Base-by-base conservation (phyloP, 2,797 vertebrate genomes). In the Myotis myotis region DNA sequence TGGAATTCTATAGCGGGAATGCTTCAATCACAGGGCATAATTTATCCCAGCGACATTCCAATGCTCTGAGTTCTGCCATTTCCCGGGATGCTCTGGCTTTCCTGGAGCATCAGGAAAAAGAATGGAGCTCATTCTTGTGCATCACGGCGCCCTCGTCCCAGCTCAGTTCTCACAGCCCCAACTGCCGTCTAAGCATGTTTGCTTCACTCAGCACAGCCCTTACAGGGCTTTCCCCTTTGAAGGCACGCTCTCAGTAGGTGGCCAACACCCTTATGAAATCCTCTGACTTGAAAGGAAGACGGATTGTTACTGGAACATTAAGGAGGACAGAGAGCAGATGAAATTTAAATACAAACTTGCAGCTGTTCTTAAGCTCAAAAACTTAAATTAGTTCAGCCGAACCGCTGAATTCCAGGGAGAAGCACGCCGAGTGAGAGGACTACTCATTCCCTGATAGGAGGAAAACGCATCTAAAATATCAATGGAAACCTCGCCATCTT, bases 281-380 rank as follows among this genome's bases (percentile, higher is more conserved):
- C 74, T 94, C 91, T 89, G 91, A 79, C 96, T 97, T 94, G 87
- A 96, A 97, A 97, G 95, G 89, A 95, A 97, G 96, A 96, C 89
- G 81, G 96, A 96, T 96, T 97, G 97, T 96, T 93, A 92, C 93
- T 96, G 97, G 95, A 97, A 97, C 97, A 95, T 96, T 97, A 96
- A 97, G 92, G 96, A 96, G 96, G 94, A 97, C 94, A 96, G 97
- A 94, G 72, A 95, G 92, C 84, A 95, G 89, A 93, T 78, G 95
- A 93, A 96, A 97, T 97, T 97, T 92, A 96, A 97, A 97, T 97
- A 91, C 94, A 91, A 96, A 96, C 82, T 88, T 91, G 80, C 90
- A 95, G 96, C 96, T 97, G 84, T 93, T 94, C 93, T 79, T 55
- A 55, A 91, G 68, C 96, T 97, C 89, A 62, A 82, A 97, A 96